Base-by-base conservation (phyloP, 2,113 vertebrate genomes). In the Austrofundulus limnaeus region DNA sequence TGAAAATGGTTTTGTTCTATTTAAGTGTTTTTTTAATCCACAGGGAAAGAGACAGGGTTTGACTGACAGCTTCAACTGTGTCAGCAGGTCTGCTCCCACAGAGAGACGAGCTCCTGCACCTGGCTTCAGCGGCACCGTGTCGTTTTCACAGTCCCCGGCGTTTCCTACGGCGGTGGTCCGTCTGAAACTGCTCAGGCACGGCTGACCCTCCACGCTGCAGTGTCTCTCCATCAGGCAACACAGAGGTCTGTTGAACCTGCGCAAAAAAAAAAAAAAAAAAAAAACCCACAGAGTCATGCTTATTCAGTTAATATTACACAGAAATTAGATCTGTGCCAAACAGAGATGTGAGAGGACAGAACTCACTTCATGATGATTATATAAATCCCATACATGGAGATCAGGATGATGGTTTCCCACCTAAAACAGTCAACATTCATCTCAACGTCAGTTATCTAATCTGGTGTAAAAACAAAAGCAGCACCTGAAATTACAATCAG, bases 291-390 rank as follows among this genome's bases (percentile, higher is more conserved):
- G n/a, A 66, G 8, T 5, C 11, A 0, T 41, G 8, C 16, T 13
- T 10, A 12, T 60, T 49, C 10, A 28, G 19, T 24, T 7, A 7
- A 1, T 37, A 10, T 1, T 17, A 49, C 61, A 10, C 0, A 1
- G 14, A n/a, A 24, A 9, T 8, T 4, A 11, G 8, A 19, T 42
- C 25, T 4, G 47, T 39, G 47, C 10, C 9, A 31, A 54, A 11
- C n/a, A 1, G 7, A 38, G 25, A 43, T 23, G 5, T 17, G 21
- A 66, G 7, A 28, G 2, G 15, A 54, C 37, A 16, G 54, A 37
- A 71, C 91, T 85, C 75, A 93, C 92, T 89, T 93, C 91, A 93
- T 93, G 56, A 92, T 91, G 64, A 92, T 56, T 60, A 93, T 93
- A 73, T 93, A 93, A 46, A 93, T 66, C 59, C 85, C 90, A 54